A percentile compares a stretch with the other conserved stretches of the same genome.
These are phyloP conservation scores for Nephrotoma guestfalica DNA, from an alignment of 2,888 invertebrate genomes.

Conservation along the genomic window DNA sequence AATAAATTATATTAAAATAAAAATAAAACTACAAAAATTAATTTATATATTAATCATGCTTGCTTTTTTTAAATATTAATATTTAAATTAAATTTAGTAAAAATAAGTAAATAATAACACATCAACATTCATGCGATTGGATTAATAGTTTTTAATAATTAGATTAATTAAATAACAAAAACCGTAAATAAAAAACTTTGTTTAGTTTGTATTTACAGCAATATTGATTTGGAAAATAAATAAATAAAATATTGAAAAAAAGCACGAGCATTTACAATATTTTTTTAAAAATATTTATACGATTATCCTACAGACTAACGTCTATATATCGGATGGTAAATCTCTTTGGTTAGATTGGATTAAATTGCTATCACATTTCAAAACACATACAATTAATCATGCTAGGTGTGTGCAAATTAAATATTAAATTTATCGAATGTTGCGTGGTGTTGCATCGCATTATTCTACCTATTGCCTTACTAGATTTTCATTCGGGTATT, in stretches of 20 bases:
- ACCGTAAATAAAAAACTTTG: background rate
- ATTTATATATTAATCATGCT: slow-evolving; percentile 2
- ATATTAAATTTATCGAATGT: background rate
- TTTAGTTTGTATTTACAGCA: background rate
- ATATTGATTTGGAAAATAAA: background rate
- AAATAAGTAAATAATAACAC: background rate
- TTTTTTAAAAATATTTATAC: background rate
- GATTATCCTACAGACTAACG: background rate
- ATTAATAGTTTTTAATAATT: background rate
- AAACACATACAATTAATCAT: background rate
- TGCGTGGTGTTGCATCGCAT: background rate
- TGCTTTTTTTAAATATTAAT: slow-evolving; percentile 3
- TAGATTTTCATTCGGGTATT: too few species aligned
- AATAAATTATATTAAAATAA: background rate
- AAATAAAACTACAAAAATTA: background rate
- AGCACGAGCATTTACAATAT: slow-evolving; percentile 3
- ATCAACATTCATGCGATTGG: background rate
- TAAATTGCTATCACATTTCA: background rate
- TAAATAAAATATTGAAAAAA: slow-evolving; percentile 1
- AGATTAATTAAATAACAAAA: background rate
- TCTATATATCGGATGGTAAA: background rate
- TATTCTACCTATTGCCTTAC: too few species aligned
- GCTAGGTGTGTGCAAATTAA: background rate
- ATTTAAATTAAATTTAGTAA: background rate
- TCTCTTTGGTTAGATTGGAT: background rate